A percentile compares a stretch with the other conserved stretches of the same genome.
Evolutionary conservation across 1,140 invertebrate genomes (phyloP).

Genomic region (Drosophila murphyi): DNA sequence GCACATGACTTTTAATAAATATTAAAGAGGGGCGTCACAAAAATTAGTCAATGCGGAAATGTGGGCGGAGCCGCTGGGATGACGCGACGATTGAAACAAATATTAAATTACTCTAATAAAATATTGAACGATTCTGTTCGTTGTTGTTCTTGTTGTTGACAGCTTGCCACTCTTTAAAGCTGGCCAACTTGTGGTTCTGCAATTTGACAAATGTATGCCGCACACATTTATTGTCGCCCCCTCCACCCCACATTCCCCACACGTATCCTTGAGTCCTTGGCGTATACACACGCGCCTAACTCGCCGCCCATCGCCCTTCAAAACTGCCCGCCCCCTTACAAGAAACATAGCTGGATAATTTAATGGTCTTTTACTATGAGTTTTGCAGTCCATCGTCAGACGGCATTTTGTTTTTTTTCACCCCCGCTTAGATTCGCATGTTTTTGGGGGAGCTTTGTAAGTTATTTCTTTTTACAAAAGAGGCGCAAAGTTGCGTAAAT

Average conservation of each 20-base stretch:
- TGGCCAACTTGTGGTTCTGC: conserved; percentile 51
- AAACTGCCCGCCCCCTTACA: conserved; percentile 3
- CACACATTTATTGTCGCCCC: conserved; percentile 64
- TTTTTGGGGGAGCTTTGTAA: conserved; percentile 67
- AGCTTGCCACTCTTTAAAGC: conserved; percentile 36
- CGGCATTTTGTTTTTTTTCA: conserved; percentile 36
- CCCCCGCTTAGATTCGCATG: conserved; percentile 29
- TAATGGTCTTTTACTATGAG: conserved; percentile 79
- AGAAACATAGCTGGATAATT: conserved; percentile 55
- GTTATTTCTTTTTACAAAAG: conserved; percentile 80
- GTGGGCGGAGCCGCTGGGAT: conserved; percentile 8
- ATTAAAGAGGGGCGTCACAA: conserved; percentile 71
- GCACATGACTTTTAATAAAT: conserved; percentile 82
- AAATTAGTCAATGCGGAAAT: conserved; percentile 38
- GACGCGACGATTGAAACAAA: conserved; percentile 33
- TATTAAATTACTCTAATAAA: conserved; percentile 79
- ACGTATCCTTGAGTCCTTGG: conserved; percentile 15
- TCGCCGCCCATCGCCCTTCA: neutral
- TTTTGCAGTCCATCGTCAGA: conserved; percentile 42
- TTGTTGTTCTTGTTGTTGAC: conserved; percentile 25
- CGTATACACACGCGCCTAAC: neutral
- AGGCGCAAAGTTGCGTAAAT: conserved; percentile 82
- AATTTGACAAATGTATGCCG: conserved; percentile 78
- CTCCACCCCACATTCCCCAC: neutral
- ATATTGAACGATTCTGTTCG: conserved; percentile 78